Evolutionary conservation across 2,113 vertebrate genomes (phyloP).

Genomic region (Saccopteryx leptura): DNA sequence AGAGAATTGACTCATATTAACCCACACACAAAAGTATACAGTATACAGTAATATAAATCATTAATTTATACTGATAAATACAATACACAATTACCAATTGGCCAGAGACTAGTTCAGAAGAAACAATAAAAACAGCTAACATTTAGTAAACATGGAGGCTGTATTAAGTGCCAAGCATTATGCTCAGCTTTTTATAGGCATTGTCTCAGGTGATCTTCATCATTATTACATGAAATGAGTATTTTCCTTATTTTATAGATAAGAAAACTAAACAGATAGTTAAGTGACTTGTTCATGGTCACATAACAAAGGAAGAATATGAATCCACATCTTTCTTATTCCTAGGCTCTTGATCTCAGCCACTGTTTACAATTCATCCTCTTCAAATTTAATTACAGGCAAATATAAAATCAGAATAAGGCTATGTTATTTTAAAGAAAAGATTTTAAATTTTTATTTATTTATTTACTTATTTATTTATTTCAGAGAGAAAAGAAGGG

Average conservation of each 20-base stretch:
- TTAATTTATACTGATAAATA: background rate
- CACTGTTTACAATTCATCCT: background rate
- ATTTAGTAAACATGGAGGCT: background rate
- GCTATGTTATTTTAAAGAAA: background rate
- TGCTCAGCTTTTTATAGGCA: background rate
- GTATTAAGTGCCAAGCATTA: background rate
- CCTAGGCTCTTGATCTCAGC: background rate
- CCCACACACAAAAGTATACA: background rate
- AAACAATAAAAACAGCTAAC: background rate
- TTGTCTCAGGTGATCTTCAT: background rate
- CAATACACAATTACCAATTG: background rate
- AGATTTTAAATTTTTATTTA: too few relatives aligned
- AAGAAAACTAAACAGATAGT: constrained; percentile 11
- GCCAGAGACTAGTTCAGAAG: background rate
- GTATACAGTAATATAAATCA: background rate
- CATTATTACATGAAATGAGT: background rate
- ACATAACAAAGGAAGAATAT: background rate
- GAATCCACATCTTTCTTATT: background rate
- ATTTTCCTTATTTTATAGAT: constrained; percentile 8
- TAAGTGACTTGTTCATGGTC: constrained; percentile 15
- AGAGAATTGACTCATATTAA: background rate
- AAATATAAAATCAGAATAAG: constrained; percentile 13
- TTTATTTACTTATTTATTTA: too few relatives aligned
- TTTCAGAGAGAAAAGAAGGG: too few relatives aligned
- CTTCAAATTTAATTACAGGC: background rate